These are phyloP conservation scores for Poeciliopsis paucimaculata DNA, from an alignment of 2,797 vertebrate genomes.

Conservation along the genomic window DNA sequence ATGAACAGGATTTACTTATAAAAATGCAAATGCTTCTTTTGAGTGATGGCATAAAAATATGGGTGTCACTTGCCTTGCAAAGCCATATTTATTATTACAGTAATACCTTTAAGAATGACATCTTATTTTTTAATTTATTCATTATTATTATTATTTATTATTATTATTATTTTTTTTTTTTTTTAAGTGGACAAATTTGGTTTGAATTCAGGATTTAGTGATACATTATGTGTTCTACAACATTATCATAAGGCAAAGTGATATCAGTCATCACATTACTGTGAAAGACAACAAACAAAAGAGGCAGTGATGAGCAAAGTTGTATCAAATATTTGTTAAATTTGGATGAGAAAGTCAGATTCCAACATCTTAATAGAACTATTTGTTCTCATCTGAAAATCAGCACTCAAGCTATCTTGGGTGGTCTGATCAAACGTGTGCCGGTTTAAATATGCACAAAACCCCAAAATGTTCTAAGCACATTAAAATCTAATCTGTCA, in stretches of 20 bases:
- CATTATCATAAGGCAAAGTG: not conserved
- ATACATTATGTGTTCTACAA: not conserved
- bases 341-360: not conserved
- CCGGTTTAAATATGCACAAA: slow-evolving; percentile 49
- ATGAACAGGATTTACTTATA: not conserved
- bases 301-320: not conserved
- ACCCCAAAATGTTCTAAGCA: slow-evolving; percentile 44
- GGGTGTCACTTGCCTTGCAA: not conserved
- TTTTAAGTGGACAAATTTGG: not conserved
- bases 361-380: not conserved
- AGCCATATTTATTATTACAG: not conserved
- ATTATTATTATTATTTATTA: no score
- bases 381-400: slow-evolving; percentile 23
- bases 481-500: slow-evolving; percentile 48
- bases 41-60: not conserved
- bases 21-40: not conserved
- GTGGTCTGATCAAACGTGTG: slow-evolving; percentile 52
- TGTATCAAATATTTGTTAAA: not conserved
- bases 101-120: not conserved
- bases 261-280: not conserved
- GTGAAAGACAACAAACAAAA: not conserved
- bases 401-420: slow-evolving; percentile 38
- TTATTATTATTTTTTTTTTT: no score
- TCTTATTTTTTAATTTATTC: not conserved
- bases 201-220: not conserved